Percentiles rank a stretch among this genome's conserved stretches.
Conservation (phyloP, 53 echinoderm and acorn worm genomes). For the Zoroaster sp. region DNA sequence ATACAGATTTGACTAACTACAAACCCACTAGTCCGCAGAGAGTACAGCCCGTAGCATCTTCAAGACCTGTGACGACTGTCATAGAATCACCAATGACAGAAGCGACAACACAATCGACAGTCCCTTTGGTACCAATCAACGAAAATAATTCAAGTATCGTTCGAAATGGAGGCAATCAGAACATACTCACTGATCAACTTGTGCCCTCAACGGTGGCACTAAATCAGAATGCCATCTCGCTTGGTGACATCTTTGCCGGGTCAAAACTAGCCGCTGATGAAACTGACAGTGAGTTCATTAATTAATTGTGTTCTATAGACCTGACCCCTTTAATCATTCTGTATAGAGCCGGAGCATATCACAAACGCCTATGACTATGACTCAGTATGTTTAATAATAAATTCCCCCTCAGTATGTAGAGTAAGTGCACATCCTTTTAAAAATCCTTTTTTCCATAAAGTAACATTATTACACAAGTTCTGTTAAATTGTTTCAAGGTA, state of each 20-base stretch:
- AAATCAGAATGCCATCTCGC: background rate
- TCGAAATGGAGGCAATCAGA: background rate
- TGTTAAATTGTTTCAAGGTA: background rate
- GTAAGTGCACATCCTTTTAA: too few relatives aligned
- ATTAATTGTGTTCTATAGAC: background rate
- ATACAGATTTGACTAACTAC: constrained; percentile 4
- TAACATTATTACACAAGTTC: too few relatives aligned
- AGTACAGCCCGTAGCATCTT: background rate
- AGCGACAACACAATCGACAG: background rate
- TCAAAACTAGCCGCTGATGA: too few relatives aligned
- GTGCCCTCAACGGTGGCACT: background rate
- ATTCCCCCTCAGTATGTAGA: too few relatives aligned
- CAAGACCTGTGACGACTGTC: background rate
- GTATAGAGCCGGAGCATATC: background rate
- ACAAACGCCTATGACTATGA: too few relatives aligned
- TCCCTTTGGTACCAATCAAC: constrained; percentile 10
- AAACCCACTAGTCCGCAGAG: background rate
- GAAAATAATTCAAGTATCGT: constrained; percentile 21
- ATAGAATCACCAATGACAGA: background rate
- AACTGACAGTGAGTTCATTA: background rate
- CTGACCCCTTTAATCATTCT: background rate
- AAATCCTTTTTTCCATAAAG: too few relatives aligned
- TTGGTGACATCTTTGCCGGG: background rate
- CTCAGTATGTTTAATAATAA: too few relatives aligned
- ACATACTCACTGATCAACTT: background rate